Base-by-base conservation (phyloP, 2,888 invertebrate species). In the Macropis europaea region DNA sequence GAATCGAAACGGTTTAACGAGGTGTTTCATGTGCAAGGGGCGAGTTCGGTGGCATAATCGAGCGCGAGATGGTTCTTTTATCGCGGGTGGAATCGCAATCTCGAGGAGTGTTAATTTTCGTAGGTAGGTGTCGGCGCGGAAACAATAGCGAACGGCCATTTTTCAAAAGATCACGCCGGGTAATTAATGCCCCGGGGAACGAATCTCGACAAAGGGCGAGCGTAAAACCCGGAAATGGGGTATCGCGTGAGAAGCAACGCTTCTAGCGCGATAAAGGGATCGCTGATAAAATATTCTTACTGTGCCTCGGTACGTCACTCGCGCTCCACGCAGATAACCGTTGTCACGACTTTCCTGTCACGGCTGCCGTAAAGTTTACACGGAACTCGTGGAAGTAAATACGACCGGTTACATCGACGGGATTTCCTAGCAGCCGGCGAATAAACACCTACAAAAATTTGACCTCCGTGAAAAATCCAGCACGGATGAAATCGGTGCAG, bases 181-280 rank as follows among this genome's bases (percentile, higher is more conserved):
- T 62, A 73, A 76, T 73, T 76, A 76, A 66, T 47, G 59, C 59
- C 30, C 26, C 40, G n/a, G 38, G 52, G 61, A 36, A 17, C 13
- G 60, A 34, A 43, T 9, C 5, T 6, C 7, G 48, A 52, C 57
- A 72, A 67, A 67, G 62, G 61, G 24, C 24, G 11, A 11, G 42
- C 19, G 64, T 19, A 6, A 42, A 57, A 56, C n/a, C 24, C 6
- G n/a, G 28, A 40, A 32, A 57, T 57, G n/a, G 42, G 15, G 32
- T 42, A 42, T 24, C 19, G 32, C 38, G 6, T 15, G 13, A n/a
- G 7, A 13, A 24, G 40, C 7, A 38, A 38, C 26, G 30, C 17
- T 4, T 15, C 7, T n/a, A n/a, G n/a, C 42, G 13, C 17, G 62
- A 63, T 47, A 42, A 66, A 69, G 43, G 30, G 43, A 62, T 50